Evolutionary conservation across 2,797 vertebrate genomes (phyloP).

Genomic region (Adelosebastes latens): DNA sequence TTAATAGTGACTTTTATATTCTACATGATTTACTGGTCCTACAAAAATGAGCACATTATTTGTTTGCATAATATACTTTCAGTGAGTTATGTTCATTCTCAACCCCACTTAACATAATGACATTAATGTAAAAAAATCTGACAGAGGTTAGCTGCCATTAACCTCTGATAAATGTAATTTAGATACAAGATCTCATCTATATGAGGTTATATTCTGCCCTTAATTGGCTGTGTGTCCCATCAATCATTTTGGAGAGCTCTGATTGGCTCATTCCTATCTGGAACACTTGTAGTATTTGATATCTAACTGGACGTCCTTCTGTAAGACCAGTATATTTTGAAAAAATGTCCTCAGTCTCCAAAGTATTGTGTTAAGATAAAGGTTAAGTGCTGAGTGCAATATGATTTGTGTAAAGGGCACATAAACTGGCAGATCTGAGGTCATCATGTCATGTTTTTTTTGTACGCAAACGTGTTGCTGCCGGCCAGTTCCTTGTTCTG

Average conservation of each 20-base stretch:
- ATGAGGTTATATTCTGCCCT: constrained; percentile 33
- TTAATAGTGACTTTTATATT: constrained; percentile 40
- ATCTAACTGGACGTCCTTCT: constrained; percentile 21
- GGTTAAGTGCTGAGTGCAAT: constrained; percentile 39
- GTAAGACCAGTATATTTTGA: constrained; percentile 30
- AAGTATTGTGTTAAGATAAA: constrained; percentile 20
- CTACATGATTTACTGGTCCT: constrained; percentile 33
- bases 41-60: constrained; percentile 38
- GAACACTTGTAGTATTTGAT: constrained; percentile 16
- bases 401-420: constrained; percentile 54
- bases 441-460: constrained; percentile 43
- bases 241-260: constrained; percentile 47
- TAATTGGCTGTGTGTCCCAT: constrained; percentile 47
- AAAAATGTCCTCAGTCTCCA: constrained; percentile 5
- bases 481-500: constrained; percentile 7
- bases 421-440: constrained; percentile 35
- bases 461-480: constrained; percentile 25
- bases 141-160: constrained; percentile 52
- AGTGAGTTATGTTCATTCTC: constrained; percentile 45
- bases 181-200: constrained; percentile 46
- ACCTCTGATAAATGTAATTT: constrained; percentile 58
- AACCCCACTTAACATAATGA: constrained; percentile 52
- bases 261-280: constrained; percentile 35
- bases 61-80: constrained; percentile 54
- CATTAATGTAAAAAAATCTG: constrained; percentile 40